A percentile compares a stretch with the other conserved stretches of the same genome.
These are phyloP conservation scores for Ictalurus punctatus DNA, from an alignment of 2,113 vertebrate genomes.

Conservation along the genomic window DNA sequence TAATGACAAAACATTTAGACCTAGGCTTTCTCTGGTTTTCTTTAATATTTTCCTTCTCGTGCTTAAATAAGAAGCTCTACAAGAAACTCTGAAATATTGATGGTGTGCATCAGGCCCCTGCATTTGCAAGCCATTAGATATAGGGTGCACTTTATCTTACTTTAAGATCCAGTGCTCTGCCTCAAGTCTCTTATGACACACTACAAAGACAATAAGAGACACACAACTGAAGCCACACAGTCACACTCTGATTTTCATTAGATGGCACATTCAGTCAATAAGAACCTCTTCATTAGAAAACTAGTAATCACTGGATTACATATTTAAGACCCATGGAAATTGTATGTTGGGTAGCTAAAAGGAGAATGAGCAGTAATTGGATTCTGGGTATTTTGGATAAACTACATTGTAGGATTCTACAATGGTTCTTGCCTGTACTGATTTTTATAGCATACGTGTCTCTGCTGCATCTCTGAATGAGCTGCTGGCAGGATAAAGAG, in stretches of 20 bases:
- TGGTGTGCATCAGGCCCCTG: slow-evolving; percentile 67
- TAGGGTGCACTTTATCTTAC: slow-evolving; percentile 57
- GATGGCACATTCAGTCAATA: neutral
- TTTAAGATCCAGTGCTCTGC: slow-evolving; percentile 24
- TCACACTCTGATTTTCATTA: neutral
- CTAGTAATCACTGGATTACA: neutral
- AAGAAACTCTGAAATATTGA: slow-evolving; percentile 72
- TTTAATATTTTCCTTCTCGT: slow-evolving; percentile 49
- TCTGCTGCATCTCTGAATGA: neutral
- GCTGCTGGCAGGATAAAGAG: neutral
- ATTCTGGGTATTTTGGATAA: neutral
- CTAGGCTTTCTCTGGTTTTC: slow-evolving; percentile 67
- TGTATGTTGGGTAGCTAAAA: neutral
- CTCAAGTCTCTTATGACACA: slow-evolving; percentile 1
- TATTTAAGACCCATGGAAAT: neutral
- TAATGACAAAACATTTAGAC: slow-evolving; percentile 61
- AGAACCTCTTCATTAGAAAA: neutral
- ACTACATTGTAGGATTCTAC: neutral
- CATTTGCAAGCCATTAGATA: slow-evolving; percentile 66
- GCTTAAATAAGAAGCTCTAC: slow-evolving; percentile 61
- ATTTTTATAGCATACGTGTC: neutral
- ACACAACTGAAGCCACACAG: neutral
- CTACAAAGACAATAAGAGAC: slow-evolving; percentile 6
- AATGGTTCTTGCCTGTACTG: neutral
- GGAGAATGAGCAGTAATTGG: neutral